Conservation (phyloP, 1,140 invertebrate genomes). For the Hyphantria cunea region DNA sequence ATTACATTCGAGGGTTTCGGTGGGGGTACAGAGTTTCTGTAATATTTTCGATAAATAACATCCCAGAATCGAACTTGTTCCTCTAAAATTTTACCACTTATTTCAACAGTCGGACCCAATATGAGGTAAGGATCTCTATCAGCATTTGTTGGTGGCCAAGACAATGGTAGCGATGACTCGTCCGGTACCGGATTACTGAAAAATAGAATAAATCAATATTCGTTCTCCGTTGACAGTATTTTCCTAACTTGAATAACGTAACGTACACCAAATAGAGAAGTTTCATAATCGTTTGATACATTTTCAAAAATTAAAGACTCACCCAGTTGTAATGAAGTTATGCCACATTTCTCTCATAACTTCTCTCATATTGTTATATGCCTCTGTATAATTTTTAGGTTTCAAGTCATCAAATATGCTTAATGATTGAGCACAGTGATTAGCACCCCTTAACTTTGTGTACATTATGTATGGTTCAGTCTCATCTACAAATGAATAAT, state of each 20-base stretch:
- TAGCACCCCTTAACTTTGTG: constrained; percentile 41
- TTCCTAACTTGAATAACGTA: no score
- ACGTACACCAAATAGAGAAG: no score
- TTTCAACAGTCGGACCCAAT: constrained; percentile 29
- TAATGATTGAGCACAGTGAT: constrained; percentile 45
- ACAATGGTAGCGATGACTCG: constrained; percentile 28
- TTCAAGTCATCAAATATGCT: constrained; percentile 37
- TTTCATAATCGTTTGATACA: no score
- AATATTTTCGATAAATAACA: constrained; percentile 41
- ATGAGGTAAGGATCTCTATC: constrained; percentile 42
- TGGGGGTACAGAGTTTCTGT: constrained; percentile 28
- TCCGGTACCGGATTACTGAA: constrained; percentile 43
- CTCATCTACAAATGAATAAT: constrained; percentile 47
- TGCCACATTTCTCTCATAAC: constrained; percentile 40
- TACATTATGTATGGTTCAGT: constrained; percentile 26
- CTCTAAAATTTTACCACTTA: constrained; percentile 32
- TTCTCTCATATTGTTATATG: constrained; percentile 36
- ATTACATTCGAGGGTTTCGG: no score
- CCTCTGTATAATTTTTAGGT: constrained; percentile 30
- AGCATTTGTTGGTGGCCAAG: constrained; percentile 37
- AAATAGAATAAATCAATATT: constrained; percentile 1
- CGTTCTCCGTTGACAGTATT: no score
- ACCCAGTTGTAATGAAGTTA: constrained; percentile 8
- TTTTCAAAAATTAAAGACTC: constrained; percentile 12
- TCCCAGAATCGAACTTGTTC: constrained; percentile 44